Evolutionary conservation across 2,797 vertebrate genomes (phyloP), one percentile per base, ranked within the genome.

Genomic region (Coilia nasus): DNA sequence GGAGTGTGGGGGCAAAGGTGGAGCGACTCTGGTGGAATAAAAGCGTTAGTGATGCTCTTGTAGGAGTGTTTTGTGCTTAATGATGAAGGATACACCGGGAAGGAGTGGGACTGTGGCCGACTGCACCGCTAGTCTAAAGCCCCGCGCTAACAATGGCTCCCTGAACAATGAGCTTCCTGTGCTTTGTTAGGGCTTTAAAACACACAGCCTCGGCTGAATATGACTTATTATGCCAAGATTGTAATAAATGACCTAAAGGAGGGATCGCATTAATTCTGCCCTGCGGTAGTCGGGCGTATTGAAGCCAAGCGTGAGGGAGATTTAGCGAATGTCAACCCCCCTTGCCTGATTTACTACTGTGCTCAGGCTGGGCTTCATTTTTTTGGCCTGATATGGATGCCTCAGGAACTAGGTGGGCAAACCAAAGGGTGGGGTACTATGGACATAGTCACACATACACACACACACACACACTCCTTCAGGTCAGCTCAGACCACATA

Each of bases 51-150:
- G 84, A 59, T 67, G 57, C 83, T 83, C 85, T 56, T 82, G 64
- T 62, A 83, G 44, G 80, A 81, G 82, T 85, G 21, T 83, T 87
- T 87, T 75, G 81, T 83, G 86, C 84, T 85, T 92, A 91, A 92
- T 92, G 89, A 93, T 91, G 91, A 92, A 88, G 89, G 90, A 91
- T 92, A 90, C 87, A 86, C 81, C 84, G 84, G 85, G 87, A 86
- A 87, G 85, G 25, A 31, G 85, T 82, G 60, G 86, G 85, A 84
- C 88, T 87, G 82, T 84, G 85, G 87, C 86, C 88, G 86, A 91
- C 88, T 89, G 88, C 90, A 82, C 81, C 19, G 82, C 82, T 31
- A 67, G 85, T 60, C 90, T 87, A 89, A 92, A 91, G 88, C 82
- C 88, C 67, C 60, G 71, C 57, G 83, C 88, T 90, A 90, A 91